Percentiles rank a stretch among this genome's conserved stretches.
Evolutionary conservation across 1,140 invertebrate genomes (phyloP).

Genomic region (Drosophila cardini): DNA sequence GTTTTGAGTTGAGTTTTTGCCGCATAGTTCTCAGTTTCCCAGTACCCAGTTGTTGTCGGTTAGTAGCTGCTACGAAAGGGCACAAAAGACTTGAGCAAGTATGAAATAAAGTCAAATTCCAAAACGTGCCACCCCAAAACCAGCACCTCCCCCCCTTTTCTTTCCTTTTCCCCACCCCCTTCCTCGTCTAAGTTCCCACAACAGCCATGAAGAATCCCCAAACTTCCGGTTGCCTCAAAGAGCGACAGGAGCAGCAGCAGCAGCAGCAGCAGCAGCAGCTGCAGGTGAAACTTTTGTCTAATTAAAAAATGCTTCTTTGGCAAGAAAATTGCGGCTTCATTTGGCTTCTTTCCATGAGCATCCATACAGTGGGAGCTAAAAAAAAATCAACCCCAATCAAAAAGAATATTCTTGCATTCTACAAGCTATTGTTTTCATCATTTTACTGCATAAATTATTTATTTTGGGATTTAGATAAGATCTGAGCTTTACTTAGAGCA

Average conservation of each 20-base stretch:
- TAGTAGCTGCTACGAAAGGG: slow-evolving; percentile 23
- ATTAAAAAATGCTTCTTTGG: slow-evolving; percentile 64
- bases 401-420: slow-evolving; percentile 14
- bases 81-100: slow-evolving; percentile 40
- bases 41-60: slow-evolving; percentile 18
- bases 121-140: slow-evolving; percentile 30
- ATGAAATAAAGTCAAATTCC: slow-evolving; percentile 56
- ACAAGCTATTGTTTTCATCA: not conserved
- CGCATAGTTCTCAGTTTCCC: slow-evolving; percentile 50
- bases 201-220: slow-evolving; percentile 18
- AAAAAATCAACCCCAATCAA: slow-evolving; percentile 6
- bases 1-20: slow-evolving; percentile 44
- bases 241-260: slow-evolving; percentile 54
- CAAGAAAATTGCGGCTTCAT: slow-evolving; percentile 61
- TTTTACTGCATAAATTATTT: slow-evolving; percentile 4
- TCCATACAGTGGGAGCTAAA: slow-evolving; percentile 21
- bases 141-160: not conserved
- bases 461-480: not conserved
- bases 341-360: slow-evolving; percentile 15
- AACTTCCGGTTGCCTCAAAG: slow-evolving; percentile 21
- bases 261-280: slow-evolving; percentile 62
- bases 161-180: not conserved
- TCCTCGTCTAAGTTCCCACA: not conserved
- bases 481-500: too few species aligned
- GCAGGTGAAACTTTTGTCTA: slow-evolving; percentile 65